Percentiles rank a stretch among this genome's conserved stretches.
Evolutionary conservation across 2,113 vertebrate species (phyloP).

Genomic region (Urocitellus parryii): DNA sequence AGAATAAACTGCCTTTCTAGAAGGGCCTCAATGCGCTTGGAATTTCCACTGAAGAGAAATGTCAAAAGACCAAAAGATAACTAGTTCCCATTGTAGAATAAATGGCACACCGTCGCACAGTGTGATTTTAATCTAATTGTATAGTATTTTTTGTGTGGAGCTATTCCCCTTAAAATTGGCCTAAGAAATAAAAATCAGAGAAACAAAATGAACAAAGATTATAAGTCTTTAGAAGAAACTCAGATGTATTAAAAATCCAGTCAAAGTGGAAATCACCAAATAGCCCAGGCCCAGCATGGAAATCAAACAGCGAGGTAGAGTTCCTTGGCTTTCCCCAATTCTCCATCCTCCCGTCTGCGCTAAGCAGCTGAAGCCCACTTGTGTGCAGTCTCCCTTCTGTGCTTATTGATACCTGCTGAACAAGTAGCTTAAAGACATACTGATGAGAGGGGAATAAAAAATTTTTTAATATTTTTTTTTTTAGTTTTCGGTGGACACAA

Average conservation of each 20-base stretch:
- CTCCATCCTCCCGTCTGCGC: accelerated
- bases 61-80: not conserved
- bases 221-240: not conserved
- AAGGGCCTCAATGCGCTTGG: not conserved
- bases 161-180: not conserved
- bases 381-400: not conserved
- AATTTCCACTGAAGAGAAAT: not conserved
- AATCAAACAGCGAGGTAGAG: accelerated
- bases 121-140: not conserved
- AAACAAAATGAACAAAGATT: not conserved
- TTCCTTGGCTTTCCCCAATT: not conserved
- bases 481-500: too few relatives aligned
- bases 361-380: not conserved
- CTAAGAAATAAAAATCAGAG: not conserved
- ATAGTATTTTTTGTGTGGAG: not conserved
- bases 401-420: not conserved
- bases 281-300: accelerated
- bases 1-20: not conserved
- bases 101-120: not conserved
- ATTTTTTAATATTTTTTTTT: too few relatives aligned
- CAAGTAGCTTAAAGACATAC: not conserved
- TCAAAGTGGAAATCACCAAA: not conserved
- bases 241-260: not conserved
- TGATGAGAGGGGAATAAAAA: not conserved
- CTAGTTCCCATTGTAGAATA: not conserved